Base-by-base conservation (phyloP, 1,140 invertebrate genomes). In the Sycophila sp. region DNA sequence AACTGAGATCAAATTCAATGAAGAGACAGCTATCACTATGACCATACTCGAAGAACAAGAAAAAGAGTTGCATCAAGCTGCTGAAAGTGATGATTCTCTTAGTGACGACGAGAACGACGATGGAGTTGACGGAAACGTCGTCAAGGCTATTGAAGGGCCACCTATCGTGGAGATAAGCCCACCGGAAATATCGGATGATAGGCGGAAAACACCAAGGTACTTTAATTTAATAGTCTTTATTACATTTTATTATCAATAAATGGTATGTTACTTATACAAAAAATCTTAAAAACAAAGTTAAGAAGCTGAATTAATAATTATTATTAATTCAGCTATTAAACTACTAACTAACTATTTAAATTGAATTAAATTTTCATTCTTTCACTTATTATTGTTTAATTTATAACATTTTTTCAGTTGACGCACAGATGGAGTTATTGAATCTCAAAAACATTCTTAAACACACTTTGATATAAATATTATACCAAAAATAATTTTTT, bases 1-100 rank as follows among this genome's bases (percentile, higher is more conserved):
- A 84, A 94, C 92, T 0, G 92, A 94, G 87, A 93, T 94, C 17
- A 91, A 93, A 76, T 91, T 94, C 59, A 89, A 92, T 73, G 89
- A 92, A 11, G 91, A 93, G 59, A 92, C 91, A 0, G 91, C 91
- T 0, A 91, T 94, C 10, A 94, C 92, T 0, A 94, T 94, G 92
- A 92, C 92, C 1, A 92, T 94, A 65, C 80, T 94, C 0, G 93
- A 94, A 78, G 91, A 92, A 77, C 90, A 87, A 71, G 76, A 86
- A 59, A 78, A 22, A 40, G 78, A 59, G 2, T 75, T 71, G 4
- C 77, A 75, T 38, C 79, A 72, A 65, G 77, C 53, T 22, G 42
- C 51, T 6, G 91, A 92, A 77, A 88, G 90, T 70, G 87, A 83
- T 71, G 65, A 82, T 30, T n/a, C n/a, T n/a, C n/a, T n/a, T n/a